Conservation (phyloP, 2,113 vertebrate species). For the Fregata magnificens region DNA sequence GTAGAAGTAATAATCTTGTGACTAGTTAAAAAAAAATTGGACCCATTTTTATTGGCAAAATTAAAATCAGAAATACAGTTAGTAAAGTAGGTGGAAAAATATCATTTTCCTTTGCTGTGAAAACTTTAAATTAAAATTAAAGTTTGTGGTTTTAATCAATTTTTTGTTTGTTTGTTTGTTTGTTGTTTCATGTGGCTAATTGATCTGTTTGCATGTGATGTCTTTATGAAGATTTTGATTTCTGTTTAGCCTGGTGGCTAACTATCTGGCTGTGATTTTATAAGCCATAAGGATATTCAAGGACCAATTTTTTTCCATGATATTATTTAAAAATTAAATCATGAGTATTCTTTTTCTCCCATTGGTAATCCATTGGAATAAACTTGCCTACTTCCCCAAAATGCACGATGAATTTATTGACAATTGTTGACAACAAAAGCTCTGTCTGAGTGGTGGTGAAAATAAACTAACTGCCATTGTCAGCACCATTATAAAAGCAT, state of each 20-base stretch:
- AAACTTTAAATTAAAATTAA: background rate
- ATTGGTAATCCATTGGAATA: background rate
- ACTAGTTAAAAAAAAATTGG: no score
- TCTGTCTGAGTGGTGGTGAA: background rate
- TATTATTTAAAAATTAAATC: background rate
- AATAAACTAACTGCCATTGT: background rate
- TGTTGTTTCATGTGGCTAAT: background rate
- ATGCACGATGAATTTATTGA: background rate
- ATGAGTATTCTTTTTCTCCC: background rate
- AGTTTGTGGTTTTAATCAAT: accelerated
- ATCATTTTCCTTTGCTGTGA: background rate
- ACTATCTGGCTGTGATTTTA: background rate
- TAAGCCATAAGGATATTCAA: background rate
- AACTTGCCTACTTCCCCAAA: background rate
- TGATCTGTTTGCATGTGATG: background rate
- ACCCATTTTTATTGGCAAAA: background rate
- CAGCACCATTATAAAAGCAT: background rate
- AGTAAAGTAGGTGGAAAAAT: background rate
- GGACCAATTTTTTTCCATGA: background rate
- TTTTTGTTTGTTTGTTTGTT: background rate
- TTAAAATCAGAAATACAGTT: background rate
- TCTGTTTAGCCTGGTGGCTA: background rate
- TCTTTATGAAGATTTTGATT: background rate
- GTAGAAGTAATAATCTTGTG: background rate
- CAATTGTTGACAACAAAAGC: background rate